phyloP scores from a whole-genome alignment of 2,797 vertebrate species.

The Sardinella longiceps region DNA sequence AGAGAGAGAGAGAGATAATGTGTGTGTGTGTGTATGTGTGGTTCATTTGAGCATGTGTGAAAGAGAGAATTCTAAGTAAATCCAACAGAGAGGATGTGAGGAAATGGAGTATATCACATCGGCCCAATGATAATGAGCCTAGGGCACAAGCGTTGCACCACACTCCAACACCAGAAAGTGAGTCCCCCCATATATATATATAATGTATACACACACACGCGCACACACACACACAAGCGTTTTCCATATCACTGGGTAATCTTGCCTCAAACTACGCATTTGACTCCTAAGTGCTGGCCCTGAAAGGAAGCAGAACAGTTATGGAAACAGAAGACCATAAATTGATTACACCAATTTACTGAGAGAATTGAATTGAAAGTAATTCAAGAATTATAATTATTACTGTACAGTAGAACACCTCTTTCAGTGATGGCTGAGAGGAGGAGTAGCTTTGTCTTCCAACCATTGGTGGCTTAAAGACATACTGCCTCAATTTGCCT shows the following conservation, averaged over 20 bases:
- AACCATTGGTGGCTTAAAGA: background rate
- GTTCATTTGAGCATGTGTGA: background rate
- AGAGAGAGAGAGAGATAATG: background rate
- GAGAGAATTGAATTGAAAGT: background rate
- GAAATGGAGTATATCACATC: background rate
- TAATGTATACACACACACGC: background rate
- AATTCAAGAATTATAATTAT: background rate
- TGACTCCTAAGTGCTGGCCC: background rate
- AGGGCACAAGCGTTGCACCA: background rate
- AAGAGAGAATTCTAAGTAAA: background rate
- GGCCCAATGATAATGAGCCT: background rate
- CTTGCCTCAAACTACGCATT: conserved; percentile 4
- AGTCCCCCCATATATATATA: background rate
- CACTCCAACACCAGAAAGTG: background rate
- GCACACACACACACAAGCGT: too few species aligned
- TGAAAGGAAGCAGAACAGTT: background rate
- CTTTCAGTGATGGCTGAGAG: background rate
- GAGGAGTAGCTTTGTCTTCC: background rate
- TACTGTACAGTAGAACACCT: background rate
- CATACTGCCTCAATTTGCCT: too few species aligned
- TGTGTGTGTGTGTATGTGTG: background rate
- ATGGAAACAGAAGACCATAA: background rate
- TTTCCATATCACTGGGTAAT: background rate
- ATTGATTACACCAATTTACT: background rate
- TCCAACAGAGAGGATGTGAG: background rate